These are phyloP conservation scores for Melanotaenia boesemani DNA, from an alignment of 2,797 vertebrate species.

Conservation along the genomic window DNA sequence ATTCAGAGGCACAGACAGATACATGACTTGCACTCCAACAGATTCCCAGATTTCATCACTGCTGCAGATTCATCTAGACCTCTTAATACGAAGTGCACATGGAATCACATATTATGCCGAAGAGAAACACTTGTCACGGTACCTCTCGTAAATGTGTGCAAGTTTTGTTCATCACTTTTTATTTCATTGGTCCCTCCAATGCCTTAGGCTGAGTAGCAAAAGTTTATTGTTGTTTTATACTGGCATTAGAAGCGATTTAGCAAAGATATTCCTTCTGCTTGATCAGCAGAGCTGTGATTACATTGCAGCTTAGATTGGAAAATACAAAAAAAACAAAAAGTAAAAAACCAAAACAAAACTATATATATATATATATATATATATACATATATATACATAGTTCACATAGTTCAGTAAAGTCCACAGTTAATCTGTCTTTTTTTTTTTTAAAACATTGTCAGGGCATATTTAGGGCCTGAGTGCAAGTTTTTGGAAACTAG, in stretches of 20 bases:
- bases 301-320: neutral
- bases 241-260: too few relatives aligned
- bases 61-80: neutral
- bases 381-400: too few relatives aligned
- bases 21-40: constrained; percentile 2
- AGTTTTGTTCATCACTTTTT: constrained; percentile 5
- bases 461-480: too few relatives aligned
- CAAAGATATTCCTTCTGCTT: neutral
- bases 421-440: too few relatives aligned
- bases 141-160: neutral
- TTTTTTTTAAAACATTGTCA: too few relatives aligned
- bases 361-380: too few relatives aligned
- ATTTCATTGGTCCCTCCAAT: neutral
- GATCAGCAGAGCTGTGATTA: neutral
- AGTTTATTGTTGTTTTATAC: neutral
- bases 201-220: neutral
- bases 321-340: neutral
- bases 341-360: neutral
- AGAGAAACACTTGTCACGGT: neutral
- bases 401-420: too few relatives aligned
- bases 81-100: neutral
- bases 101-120: neutral
- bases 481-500: too few relatives aligned
- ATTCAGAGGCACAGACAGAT: constrained; percentile 3
- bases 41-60: constrained; percentile 17